These are phyloP conservation scores for Dromiciops gliroides DNA, from an alignment of 2,113 vertebrate genomes.

Conservation along the genomic window DNA sequence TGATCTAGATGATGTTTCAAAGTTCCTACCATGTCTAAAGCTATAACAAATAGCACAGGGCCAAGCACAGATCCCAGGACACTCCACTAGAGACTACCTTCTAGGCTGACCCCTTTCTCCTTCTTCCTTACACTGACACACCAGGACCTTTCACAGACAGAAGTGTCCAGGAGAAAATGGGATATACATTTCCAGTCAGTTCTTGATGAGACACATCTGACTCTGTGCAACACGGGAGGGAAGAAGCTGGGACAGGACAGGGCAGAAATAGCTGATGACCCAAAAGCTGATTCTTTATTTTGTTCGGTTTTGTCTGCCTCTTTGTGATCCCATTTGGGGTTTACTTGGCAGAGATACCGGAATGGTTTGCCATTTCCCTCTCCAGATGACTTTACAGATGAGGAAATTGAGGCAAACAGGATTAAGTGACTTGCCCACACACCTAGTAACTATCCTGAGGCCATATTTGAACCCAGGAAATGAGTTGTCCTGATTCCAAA, in stretches of 20 bases:
- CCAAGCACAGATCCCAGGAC: neutral
- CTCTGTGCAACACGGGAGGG: too few species aligned
- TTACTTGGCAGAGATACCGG: neutral
- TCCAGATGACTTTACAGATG: neutral
- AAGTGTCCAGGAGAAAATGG: neutral
- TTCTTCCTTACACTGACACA: neutral
- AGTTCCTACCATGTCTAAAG: neutral
- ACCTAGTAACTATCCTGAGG: neutral
- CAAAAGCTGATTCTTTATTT: slow-evolving; percentile 55
- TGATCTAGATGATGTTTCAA: neutral
- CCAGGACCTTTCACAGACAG: neutral
- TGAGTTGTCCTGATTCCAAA: neutral
- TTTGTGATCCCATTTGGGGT: neutral
- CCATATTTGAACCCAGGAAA: neutral
- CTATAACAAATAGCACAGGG: neutral
- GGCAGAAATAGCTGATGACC: slow-evolving; percentile 37
- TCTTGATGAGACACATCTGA: accelerated
- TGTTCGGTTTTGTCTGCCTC: neutral
- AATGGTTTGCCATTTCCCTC: neutral
- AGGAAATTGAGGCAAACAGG: neutral
- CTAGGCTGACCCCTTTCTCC: neutral
- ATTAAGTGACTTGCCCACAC: neutral
- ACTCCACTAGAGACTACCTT: neutral
- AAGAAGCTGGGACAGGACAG: neutral
- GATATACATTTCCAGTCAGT: neutral